Evolutionary conservation across 2,113 vertebrate species (phyloP).

Genomic region (Panthera uncia): DNA sequence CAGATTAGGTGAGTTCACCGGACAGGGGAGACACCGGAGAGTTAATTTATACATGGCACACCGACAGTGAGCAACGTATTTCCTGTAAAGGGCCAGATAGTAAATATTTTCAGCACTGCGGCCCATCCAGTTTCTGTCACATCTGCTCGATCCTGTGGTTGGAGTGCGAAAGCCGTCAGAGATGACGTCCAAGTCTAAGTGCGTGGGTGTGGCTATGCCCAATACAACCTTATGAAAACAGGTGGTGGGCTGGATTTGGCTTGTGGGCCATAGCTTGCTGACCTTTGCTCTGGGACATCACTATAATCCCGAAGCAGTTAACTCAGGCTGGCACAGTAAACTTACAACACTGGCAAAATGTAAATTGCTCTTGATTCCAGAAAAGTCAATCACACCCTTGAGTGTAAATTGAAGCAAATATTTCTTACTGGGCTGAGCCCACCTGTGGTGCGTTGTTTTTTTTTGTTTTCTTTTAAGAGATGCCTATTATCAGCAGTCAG

Average conservation of each 20-base stretch:
- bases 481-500: neutral
- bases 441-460: too few species aligned
- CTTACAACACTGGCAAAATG: neutral
- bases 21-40: fast-evolving
- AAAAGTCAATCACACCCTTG: neutral
- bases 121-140: neutral
- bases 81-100: neutral
- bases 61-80: fast-evolving
- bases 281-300: neutral
- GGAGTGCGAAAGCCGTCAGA: neutral
- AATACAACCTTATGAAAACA: neutral
- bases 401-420: conserved; percentile 7
- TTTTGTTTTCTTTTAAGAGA: neutral
- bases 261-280: neutral
- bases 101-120: neutral
- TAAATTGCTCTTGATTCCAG: neutral
- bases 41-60: neutral
- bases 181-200: neutral
- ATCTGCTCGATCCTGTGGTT: neutral
- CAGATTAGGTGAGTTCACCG: neutral
- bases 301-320: neutral
- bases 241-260: neutral
- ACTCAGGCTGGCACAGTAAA: neutral
- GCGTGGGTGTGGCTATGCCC: neutral
- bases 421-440: neutral